Evolutionary conservation across 2,888 invertebrate species (phyloP), one percentile per base, ranked within the genome.

Genomic region (Rhagium mordax): DNA sequence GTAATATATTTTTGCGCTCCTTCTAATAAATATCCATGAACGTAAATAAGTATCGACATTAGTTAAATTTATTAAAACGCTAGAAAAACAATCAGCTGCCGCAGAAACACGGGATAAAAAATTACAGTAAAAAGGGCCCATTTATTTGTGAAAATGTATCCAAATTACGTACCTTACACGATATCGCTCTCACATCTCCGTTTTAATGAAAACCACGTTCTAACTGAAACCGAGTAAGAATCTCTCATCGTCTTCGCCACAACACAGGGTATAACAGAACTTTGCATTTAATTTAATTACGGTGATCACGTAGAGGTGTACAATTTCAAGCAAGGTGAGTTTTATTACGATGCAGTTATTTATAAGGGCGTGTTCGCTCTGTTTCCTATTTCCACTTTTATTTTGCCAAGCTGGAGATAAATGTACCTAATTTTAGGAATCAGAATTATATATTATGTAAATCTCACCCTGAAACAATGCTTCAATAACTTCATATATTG

Each of bases 211-310:
- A 49, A 51, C 64, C 64, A 27, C 49, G 51, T 29, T 51, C 18
- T 49, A 62, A 13, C 64, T 24, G 51, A 51, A 16, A 64, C 49
- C 64, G 64, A 64, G 49, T 64, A 49, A 64, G 49, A 47, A 49
- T 47, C 27, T 24, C 62, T n/a, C 33, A 49, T 49, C 64, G 27
- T 51, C 24, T 15, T 51, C 10, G 27, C 49, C 64, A 51, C 64
- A 64, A 21, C 24, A 24, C 49, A 16, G 49, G 16, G 29, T 51
- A 16, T 27, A 64, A 47, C 47, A 61, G 61, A 61, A 53, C 65
- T 53, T 65, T 53, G 65, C 65, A 65, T 53, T 65, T 53, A 33
- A 65, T 65, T 65, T 53, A 24, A 64, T 64, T 24, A 51, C 51
- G 41, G 61, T 21, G 61, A 49, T 64, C 64, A 64, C 64, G 64